Conservation (phyloP, 2,797 vertebrate genomes). For the Synanceia verrucosa region DNA sequence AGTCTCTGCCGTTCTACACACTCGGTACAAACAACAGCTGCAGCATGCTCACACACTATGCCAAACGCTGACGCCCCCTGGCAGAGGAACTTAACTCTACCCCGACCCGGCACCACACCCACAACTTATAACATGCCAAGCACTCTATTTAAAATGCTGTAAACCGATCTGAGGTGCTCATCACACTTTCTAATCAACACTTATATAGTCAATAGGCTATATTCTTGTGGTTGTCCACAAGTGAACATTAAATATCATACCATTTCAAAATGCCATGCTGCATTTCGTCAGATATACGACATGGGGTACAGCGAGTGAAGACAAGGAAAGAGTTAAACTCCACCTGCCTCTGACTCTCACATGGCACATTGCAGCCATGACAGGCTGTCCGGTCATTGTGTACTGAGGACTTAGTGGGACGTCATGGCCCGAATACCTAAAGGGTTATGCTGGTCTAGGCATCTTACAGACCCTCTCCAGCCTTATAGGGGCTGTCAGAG, state of each 20-base stretch:
- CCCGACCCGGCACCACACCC: conserved; percentile 48
- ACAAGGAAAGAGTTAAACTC: conserved; percentile 67
- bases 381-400: conserved; percentile 76
- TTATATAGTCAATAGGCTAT: background rate
- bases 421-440: conserved; percentile 77
- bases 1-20: conserved; percentile 61
- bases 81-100: conserved; percentile 49
- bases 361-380: conserved; percentile 71
- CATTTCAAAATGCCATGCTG: background rate
- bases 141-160: conserved; percentile 14
- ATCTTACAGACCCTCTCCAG: conserved; percentile 72
- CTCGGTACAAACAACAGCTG: conserved; percentile 86
- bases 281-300: conserved; percentile 19
- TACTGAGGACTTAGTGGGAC: conserved; percentile 74
- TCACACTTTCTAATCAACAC: conserved; percentile 13
- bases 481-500: conserved; percentile 78
- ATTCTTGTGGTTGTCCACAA: background rate
- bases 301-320: conserved; percentile 18
- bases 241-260: background rate
- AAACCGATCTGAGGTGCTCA: conserved; percentile 13
- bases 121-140: conserved; percentile 43
- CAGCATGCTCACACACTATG: conserved; percentile 59
- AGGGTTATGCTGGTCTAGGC: conserved; percentile 77
- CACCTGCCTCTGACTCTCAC: conserved; percentile 79
- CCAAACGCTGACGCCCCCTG: conserved; percentile 67